These are phyloP conservation scores for Plodia interpunctella DNA, from an alignment of 1,140 invertebrate genomes.

Conservation along the genomic window DNA sequence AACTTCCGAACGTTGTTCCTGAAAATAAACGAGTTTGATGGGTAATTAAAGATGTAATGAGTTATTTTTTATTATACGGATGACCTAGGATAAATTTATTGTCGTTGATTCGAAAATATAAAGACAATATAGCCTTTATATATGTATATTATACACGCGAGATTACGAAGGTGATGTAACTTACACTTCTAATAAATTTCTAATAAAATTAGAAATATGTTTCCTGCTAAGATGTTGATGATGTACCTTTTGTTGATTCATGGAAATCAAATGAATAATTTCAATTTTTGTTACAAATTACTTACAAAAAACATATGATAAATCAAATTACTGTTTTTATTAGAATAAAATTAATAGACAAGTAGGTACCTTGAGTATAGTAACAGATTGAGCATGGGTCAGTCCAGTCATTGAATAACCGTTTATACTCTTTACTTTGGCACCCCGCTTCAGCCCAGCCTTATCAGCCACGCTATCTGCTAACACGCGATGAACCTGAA, in stretches of 20 bases:
- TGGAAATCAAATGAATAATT: too few relatives aligned
- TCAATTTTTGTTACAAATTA: neutral
- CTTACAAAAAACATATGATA: neutral
- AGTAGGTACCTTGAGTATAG: slow-evolving; percentile 85
- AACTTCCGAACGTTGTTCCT: slow-evolving; percentile 67
- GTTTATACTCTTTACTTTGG: slow-evolving; percentile 93
- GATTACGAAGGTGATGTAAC: too few relatives aligned
- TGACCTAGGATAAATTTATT: neutral
- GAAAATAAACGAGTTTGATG: slow-evolving; percentile 22
- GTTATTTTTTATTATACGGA: too few relatives aligned
- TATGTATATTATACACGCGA: neutral
- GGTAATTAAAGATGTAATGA: too few relatives aligned
- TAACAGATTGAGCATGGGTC: slow-evolving; percentile 90
- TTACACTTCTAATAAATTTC: too few relatives aligned
- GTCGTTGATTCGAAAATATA: too few relatives aligned
- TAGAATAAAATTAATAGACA: neutral
- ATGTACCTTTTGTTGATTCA: neutral
- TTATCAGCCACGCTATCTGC: slow-evolving; percentile 89
- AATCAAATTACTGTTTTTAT: neutral
- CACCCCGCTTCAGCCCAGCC: slow-evolving; percentile 92
- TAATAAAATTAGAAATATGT: too few relatives aligned
- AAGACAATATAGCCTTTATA: too few relatives aligned
- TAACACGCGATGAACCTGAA: slow-evolving; percentile 90
- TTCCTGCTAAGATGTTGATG: too few relatives aligned
- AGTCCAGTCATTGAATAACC: slow-evolving; percentile 88